Base-by-base conservation (phyloP, 1,140 invertebrate genomes). In the Habropoda laboriosa region DNA sequence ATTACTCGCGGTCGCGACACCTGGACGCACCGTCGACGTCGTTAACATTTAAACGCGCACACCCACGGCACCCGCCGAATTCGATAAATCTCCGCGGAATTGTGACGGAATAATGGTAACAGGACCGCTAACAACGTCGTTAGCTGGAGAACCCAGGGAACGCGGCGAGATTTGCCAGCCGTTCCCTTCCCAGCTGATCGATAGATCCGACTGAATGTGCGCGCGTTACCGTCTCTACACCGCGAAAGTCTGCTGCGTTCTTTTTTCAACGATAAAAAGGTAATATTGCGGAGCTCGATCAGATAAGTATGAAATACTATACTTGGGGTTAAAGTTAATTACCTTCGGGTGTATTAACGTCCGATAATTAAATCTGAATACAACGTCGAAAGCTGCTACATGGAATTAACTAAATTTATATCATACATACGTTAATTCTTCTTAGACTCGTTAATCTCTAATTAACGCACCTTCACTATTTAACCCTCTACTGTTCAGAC, bases 51-150 rank as follows among this genome's bases (percentile, higher is more conserved):
- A 74, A 81, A 79, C 76, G 66, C 68, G 68, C 16, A 86, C 83
- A 72, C 84, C 82, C 82, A 86, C 82, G 68, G 55, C 55, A 42
- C 7, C 61, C 47, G 66, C 77, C 79, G 58, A 68, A 66, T 66
- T 76, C 73, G 85, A 86, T 85, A 86, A 86, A 86, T 86, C 76
- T 80, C 53, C 38, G 38, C n/a, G 68, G 71, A 35, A 80, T 77
- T 45, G 57, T 66, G 60, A 86, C 45, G 80, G 80, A 58, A 82
- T 80, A 79, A 86, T 77, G 63, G 66, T 51, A 81, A 81, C 84
- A 84, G 79, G 67, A 63, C 58, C 82, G 83, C 68, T 85, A 80
- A 85, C 78, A 80, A 75, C 82, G 73, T 85, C 80, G 82, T 78
- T 83, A 77, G 53, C n/a, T 13, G 32, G 18, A n/a, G 24, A 55